Evolutionary conservation across 2,113 vertebrate genomes (phyloP).

Genomic region (Heterochromis multidens): DNA sequence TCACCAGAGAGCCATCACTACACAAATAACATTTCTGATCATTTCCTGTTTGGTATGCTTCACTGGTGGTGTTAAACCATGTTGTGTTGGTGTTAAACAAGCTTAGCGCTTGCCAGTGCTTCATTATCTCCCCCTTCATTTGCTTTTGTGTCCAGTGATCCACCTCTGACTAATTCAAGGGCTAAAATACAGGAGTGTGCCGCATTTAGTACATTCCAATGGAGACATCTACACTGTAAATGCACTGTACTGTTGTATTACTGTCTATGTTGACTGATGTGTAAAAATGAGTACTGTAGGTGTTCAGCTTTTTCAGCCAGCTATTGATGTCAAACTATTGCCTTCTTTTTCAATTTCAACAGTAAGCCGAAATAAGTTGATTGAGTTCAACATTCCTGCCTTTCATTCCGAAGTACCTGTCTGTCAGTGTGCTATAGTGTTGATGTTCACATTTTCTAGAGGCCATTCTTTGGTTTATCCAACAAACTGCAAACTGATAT

Average conservation of each 20-base stretch:
- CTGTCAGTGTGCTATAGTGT: constrained; percentile 50
- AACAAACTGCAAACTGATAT: constrained; percentile 47
- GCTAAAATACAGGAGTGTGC: constrained; percentile 70
- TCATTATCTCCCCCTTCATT: neutral
- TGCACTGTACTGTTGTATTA: constrained; percentile 49
- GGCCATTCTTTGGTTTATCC: constrained; percentile 7
- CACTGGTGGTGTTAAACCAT: neutral
- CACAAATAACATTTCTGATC: constrained; percentile 1
- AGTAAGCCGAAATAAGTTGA: constrained; percentile 9
- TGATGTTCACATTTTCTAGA: constrained; percentile 32
- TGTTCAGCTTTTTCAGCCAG: constrained; percentile 42
- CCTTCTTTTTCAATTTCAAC: constrained; percentile 31
- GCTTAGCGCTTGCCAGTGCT: neutral
- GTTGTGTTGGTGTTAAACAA: constrained; percentile 4
- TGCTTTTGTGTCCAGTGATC: neutral
- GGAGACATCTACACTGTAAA: constrained; percentile 72
- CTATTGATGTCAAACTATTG: constrained; percentile 44
- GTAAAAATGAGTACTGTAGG: constrained; percentile 51
- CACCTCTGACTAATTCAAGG: constrained; percentile 60
- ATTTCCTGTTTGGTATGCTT: constrained; percentile 13
- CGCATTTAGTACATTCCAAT: constrained; percentile 67
- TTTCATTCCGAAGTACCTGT: constrained; percentile 37
- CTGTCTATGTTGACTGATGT: constrained; percentile 33
- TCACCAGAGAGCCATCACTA: constrained; percentile 18
- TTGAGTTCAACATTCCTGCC: constrained; percentile 53